A percentile compares a stretch with the other conserved stretches of the same genome.
phyloP scores from a whole-genome alignment of 1,140 invertebrate genomes.

The Limonius californicus region DNA sequence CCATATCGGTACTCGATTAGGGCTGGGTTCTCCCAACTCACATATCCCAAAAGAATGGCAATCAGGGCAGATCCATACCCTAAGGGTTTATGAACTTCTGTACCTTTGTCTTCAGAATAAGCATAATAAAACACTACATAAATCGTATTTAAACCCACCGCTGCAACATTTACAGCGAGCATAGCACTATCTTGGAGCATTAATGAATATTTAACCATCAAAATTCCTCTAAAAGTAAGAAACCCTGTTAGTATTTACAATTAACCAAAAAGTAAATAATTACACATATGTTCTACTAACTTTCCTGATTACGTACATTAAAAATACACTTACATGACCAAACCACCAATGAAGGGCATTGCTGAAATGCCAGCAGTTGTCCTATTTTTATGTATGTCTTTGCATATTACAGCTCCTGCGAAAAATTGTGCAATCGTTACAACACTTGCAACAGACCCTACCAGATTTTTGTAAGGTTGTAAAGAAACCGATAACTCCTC shows the following conservation, averaged over 20 bases:
- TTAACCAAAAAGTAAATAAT: too few relatives aligned
- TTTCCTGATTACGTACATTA: too few relatives aligned
- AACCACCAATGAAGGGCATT: conserved; percentile 66
- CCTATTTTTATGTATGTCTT: conserved; percentile 64
- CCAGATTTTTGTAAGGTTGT: conserved; percentile 53
- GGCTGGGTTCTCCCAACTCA: conserved; percentile 57
- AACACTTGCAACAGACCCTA: conserved; percentile 53
- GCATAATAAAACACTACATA: conserved; percentile 64
- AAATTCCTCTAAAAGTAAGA: conserved; percentile 54
- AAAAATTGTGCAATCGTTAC: conserved; percentile 64
- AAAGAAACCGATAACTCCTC: conserved; percentile 48
- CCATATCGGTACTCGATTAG: conserved; percentile 66
- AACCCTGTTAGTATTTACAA: conserved; percentile 6
- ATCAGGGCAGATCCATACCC: conserved; percentile 54
- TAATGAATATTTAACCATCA: conserved; percentile 68
- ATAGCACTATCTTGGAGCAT: conserved; percentile 67
- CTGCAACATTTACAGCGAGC: conserved; percentile 70
- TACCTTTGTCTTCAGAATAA: conserved; percentile 57
- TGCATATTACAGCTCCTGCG: conserved; percentile 62
- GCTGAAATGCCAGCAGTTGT: conserved; percentile 59
- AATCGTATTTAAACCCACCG: conserved; percentile 59
- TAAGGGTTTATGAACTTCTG: conserved; percentile 48
- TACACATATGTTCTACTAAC: too few relatives aligned
- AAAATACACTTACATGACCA: conserved; percentile 65
- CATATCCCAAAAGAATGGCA: conserved; percentile 58